phyloP scores from a whole-genome alignment of 2,113 vertebrate species.

The Oryzias woworae region DNA sequence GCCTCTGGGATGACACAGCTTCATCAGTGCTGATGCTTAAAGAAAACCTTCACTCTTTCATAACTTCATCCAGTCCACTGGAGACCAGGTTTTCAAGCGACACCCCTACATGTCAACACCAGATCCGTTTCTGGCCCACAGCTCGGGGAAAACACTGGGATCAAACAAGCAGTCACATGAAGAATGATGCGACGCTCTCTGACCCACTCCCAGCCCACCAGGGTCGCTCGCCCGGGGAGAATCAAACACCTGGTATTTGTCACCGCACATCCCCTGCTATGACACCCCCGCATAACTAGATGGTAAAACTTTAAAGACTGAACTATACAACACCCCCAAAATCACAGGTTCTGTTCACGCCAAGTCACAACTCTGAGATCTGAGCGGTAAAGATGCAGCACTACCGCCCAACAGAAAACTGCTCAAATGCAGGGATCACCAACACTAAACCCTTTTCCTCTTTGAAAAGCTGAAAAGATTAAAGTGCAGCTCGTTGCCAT shows the following conservation, averaged over 20 bases:
- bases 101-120: constrained; percentile 47
- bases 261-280: constrained; percentile 61
- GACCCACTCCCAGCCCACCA: constrained; percentile 48
- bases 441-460: constrained; percentile 62
- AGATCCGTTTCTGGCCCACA: constrained; percentile 26
- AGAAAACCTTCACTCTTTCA: too few relatives aligned
- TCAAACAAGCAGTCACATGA: constrained; percentile 64
- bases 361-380: constrained; percentile 35
- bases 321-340: constrained; percentile 30
- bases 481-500: constrained; percentile 72
- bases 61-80: constrained; percentile 1
- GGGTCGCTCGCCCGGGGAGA: constrained; percentile 53
- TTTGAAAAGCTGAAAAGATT: constrained; percentile 67
- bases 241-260: constrained; percentile 75
- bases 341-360: constrained; percentile 23
- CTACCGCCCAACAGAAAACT: constrained; percentile 28
- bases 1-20: too few relatives aligned
- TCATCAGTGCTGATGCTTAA: too few relatives aligned
- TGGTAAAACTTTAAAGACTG: constrained; percentile 35
- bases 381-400: constrained; percentile 41
- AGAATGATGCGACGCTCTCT: constrained; percentile 32
- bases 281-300: constrained; percentile 2
- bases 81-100: constrained; percentile 11
- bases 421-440: constrained; percentile 43
- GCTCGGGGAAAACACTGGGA: constrained; percentile 25